Base-by-base conservation (phyloP, 1,140 invertebrate genomes). In the Metaphire vulgaris region DNA sequence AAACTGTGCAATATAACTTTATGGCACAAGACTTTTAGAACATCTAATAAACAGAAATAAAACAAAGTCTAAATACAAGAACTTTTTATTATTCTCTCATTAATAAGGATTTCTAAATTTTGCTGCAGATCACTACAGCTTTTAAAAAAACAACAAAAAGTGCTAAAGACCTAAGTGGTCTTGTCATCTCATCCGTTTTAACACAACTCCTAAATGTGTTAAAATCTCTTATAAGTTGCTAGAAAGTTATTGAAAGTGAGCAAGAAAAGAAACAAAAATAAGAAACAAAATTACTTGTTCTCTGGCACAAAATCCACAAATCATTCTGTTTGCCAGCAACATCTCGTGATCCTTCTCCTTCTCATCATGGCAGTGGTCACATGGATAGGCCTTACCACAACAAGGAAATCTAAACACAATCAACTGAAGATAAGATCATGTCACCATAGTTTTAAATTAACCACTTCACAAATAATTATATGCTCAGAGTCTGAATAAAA, bases 241-340 rank as follows among this genome's bases (percentile, higher is more conserved):
- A 67, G n/a, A n/a, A 74, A 14, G 33, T 12, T 14, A 31, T 30
- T 33, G 6, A 26, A 65, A 28, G 2, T 28, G 21, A 74, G 16
- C 1, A 74, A 16, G 21, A 56, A 6, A 64, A 16, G 1, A 21
- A 0, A 72, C 31, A 29, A 28, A 72, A 26, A 33, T 30, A 21
- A 30, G 41, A 71, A 0, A n/a, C 34, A 32, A 72, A 65, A 0
- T 26, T 73, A 86, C 84, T 83, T 87, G 86, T 77, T 87, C 86
- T 77, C 82, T 85, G 69, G 83, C 83, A 76, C 86, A 87, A 79
- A 84, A 86, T n/a, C 86, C 86, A 82, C 86, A 87, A 34, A 87
- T 82, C 82, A 87, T 86, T 70, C 86, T 73, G 66, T 81, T 86
- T 70, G 86, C 86, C 76, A 80, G 82, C 76, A 82, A 82, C 85